Evolutionary conservation across 2,888 invertebrate genomes (phyloP), one percentile per base, ranked within the genome.

Genomic region (Unio pictorum): DNA sequence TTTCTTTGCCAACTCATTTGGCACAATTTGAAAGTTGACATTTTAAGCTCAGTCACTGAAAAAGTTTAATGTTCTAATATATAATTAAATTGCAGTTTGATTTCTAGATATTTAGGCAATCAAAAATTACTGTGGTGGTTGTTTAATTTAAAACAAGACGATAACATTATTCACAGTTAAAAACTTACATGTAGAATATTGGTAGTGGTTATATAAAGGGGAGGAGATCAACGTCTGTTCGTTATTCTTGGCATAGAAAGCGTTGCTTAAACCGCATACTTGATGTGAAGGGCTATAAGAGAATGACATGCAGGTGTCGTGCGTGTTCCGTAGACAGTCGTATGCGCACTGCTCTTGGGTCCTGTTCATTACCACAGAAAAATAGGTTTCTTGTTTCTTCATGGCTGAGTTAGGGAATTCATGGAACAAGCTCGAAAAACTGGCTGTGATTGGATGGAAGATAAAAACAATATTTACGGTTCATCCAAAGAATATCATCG

Each of bases 281-380:
- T 75, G 63, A 4, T 63, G 59, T 23, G 45, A 34, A 18, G n/a
- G 58, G 56, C 75, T 77, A 66, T 72, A 79, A 2, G 80, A 81
- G 60, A 79, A 81, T 4, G 80, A 81, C 77, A 81, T 71, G 59
- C 80, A 81, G 5, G 75, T 75, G 28, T 77, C 72, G 17, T 72
- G 57, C n/a, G 77, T 69, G 54, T 73, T 78, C 8, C 76, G 57
- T 4, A 78, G 69, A 66, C 80, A 81, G 57, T 69, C 68, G 11
- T 70, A 67, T 7, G 80, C 75, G 61, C 80, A 81, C 60, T 77
- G 72, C 45, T 81, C 80, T 17, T 73, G 64, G 11, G 77, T 76
- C 28, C 71, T 71, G 66, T 81, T 79, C 57, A 68, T 64, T n/a
- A 73, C 73, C 28, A 79, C 66, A 17, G 69, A 64, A 55, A 71